These are phyloP conservation scores for Oceanites oceanicus DNA, from an alignment of 2,113 vertebrate species.

Conservation along the genomic window DNA sequence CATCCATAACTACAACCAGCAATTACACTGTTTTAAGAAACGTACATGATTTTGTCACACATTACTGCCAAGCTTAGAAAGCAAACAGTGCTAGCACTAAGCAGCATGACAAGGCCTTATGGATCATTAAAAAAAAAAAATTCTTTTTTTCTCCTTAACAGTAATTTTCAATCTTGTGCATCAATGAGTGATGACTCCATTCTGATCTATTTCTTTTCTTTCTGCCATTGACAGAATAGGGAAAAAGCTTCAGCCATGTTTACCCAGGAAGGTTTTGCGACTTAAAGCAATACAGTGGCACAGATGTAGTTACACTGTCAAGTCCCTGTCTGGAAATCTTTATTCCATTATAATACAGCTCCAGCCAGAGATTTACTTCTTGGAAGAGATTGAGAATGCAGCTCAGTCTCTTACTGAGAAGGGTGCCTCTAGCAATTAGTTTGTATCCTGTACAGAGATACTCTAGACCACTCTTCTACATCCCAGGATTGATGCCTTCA, in stretches of 20 bases:
- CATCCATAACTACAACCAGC: too few relatives aligned
- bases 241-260: not conserved
- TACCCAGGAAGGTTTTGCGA: not conserved
- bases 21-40: fast-evolving
- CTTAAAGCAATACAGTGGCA: not conserved
- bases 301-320: too few relatives aligned
- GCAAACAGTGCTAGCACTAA: not conserved
- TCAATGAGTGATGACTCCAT: not conserved
- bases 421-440: not conserved
- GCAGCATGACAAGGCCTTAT: not conserved
- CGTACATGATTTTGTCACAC: fast-evolving
- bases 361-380: not conserved
- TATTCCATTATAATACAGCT: not conserved
- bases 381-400: not conserved
- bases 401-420: not conserved
- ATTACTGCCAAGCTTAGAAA: fast-evolving
- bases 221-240: fast-evolving
- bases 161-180: fast-evolving
- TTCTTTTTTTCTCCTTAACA: not conserved
- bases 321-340: not conserved
- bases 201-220: not conserved
- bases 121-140: not conserved
- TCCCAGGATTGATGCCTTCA: not conserved
- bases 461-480: not conserved
- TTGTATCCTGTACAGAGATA: not conserved